phyloP scores from a whole-genome alignment of 2,797 vertebrate species.

The Gobionotothen gibberifrons region DNA sequence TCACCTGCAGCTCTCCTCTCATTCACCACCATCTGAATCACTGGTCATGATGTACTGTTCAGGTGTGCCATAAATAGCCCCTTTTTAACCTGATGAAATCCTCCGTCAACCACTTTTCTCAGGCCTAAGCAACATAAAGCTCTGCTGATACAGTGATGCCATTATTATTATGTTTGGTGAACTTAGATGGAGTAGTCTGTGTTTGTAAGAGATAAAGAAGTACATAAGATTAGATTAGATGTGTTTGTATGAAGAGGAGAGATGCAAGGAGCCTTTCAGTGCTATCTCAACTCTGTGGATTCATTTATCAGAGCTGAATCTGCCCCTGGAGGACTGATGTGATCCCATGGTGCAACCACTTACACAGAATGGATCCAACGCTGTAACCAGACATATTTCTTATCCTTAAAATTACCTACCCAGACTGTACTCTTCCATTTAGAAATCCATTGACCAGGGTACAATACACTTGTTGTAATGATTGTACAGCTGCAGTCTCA shows the following conservation, averaged over 20 bases:
- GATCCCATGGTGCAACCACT: constrained; percentile 28
- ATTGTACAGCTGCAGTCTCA: constrained; percentile 15
- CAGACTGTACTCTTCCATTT: constrained; percentile 21
- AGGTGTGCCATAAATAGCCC: constrained; percentile 69
- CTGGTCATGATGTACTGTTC: constrained; percentile 61
- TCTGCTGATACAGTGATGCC: constrained; percentile 37
- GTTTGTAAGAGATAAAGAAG: constrained; percentile 26
- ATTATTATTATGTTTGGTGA: constrained; percentile 31
- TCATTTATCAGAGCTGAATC: constrained; percentile 48
- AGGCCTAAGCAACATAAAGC: constrained; percentile 33
- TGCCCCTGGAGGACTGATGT: constrained; percentile 25
- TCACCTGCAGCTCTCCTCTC: constrained; percentile 65
- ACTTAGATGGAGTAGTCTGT: neutral
- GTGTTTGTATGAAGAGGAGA: constrained; percentile 33
- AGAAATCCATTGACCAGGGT: constrained; percentile 26
- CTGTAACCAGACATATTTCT: constrained; percentile 22
- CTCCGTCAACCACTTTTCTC: constrained; percentile 46
- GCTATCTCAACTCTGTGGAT: constrained; percentile 20
- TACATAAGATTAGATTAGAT: constrained; percentile 31
- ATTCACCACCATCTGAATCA: constrained; percentile 65
- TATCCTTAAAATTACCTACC: constrained; percentile 30
- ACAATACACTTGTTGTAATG: constrained; percentile 15
- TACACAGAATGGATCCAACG: constrained; percentile 4
- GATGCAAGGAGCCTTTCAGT: constrained; percentile 11
- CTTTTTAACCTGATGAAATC: constrained; percentile 67